These are phyloP conservation scores for Pardalotus punctatus DNA, from an alignment of 2,113 vertebrate species.

Conservation along the genomic window DNA sequence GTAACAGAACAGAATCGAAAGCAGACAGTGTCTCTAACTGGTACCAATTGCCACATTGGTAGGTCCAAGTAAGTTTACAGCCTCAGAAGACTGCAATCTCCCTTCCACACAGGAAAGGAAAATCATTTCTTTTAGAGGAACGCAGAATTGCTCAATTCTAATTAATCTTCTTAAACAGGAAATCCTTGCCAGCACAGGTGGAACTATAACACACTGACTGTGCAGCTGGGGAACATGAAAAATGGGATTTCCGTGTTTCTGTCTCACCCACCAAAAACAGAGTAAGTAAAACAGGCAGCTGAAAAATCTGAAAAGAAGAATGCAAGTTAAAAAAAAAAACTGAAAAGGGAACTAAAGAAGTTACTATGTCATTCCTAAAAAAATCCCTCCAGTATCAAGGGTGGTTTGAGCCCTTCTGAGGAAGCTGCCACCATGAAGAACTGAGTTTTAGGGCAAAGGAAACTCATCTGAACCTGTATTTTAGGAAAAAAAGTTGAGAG, in stretches of 20 bases:
- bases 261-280: not conserved
- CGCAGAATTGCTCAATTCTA: constrained; percentile 30
- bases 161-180: constrained; percentile 53
- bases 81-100: not conserved
- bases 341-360: not conserved
- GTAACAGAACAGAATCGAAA: not conserved
- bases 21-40: not conserved
- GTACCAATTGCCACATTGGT: not conserved
- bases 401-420: not conserved
- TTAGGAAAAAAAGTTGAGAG: not conserved
- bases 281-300: not conserved
- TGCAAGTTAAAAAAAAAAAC: not conserved
- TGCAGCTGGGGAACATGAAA: constrained; percentile 25
- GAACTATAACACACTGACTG: not conserved
- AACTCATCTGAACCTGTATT: not conserved
- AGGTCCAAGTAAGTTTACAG: not conserved
- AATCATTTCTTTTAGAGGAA: constrained; percentile 41
- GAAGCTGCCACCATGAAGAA: not conserved
- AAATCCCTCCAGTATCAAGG: not conserved
- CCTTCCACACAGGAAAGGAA: constrained; percentile 11
- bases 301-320: not conserved
- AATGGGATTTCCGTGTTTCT: not conserved
- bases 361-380: not conserved
- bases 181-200: constrained; percentile 47
- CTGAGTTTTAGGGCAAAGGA: not conserved